A percentile compares a stretch with the other conserved stretches of the same genome.
These are phyloP conservation scores for Spodoptera exigua DNA, from an alignment of 2,888 invertebrate genomes.

Conservation along the genomic window DNA sequence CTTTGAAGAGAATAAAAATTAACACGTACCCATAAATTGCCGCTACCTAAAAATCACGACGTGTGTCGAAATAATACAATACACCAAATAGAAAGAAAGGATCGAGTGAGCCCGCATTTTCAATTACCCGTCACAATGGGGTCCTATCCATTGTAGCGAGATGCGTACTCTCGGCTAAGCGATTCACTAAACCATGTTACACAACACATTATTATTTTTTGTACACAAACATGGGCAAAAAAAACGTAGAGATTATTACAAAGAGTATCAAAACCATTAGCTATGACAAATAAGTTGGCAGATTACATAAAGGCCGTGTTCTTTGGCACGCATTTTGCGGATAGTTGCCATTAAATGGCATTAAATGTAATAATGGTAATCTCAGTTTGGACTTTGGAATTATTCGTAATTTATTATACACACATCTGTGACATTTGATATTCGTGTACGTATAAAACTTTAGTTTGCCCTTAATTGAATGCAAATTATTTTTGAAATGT, in stretches of 20 bases:
- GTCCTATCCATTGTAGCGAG: slow-evolving; percentile 65
- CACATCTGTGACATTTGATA: slow-evolving; percentile 36
- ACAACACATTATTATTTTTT: slow-evolving; percentile 76
- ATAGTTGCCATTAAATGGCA: slow-evolving; percentile 67
- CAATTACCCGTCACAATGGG: slow-evolving; percentile 78
- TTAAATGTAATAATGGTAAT: slow-evolving; percentile 63
- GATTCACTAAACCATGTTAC: slow-evolving; percentile 77
- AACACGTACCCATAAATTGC: slow-evolving; percentile 15
- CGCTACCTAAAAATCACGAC: slow-evolving; percentile 27
- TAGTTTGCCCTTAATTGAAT: background rate
- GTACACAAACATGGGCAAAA: slow-evolving; percentile 71
- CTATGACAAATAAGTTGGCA: slow-evolving; percentile 76
- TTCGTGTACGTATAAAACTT: slow-evolving; percentile 5
- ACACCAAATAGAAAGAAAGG: slow-evolving; percentile 62
- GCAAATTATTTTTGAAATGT: too few species aligned
- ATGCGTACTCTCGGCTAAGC: slow-evolving; percentile 69
- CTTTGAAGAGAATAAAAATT: slow-evolving; percentile 5
- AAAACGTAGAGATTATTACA: slow-evolving; percentile 75
- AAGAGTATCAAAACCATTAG: slow-evolving; percentile 70
- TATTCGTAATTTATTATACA: slow-evolving; percentile 66
- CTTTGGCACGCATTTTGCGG: slow-evolving; percentile 65
- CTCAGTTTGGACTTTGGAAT: slow-evolving; percentile 49
- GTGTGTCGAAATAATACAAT: slow-evolving; percentile 48
- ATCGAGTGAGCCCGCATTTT: slow-evolving; percentile 83
- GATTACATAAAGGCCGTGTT: slow-evolving; percentile 73